Base-by-base conservation (phyloP, 2,113 vertebrate species). In the Agapornis roseicollis region DNA sequence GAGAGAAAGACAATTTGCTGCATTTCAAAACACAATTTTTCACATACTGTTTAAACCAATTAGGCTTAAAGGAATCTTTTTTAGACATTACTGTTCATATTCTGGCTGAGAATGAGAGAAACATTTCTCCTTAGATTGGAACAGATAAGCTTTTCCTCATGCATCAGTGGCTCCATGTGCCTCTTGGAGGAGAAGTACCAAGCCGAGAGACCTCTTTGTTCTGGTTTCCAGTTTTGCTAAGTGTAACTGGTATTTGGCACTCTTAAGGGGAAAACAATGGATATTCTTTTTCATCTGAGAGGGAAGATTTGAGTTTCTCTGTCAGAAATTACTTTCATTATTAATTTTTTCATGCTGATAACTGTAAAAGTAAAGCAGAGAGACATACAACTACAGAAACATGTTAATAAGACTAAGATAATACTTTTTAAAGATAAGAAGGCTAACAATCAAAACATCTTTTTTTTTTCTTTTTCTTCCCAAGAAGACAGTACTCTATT, bases 141-240 rank as follows among this genome's bases (percentile, higher is more conserved):
- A 39, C 44, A 93, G 79, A 96, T 88, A 85, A 88, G 55, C 58
- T 82, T 68, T 76, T 94, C 80, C 86, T 88, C 61, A 92, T 66
- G 77, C 88, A 80, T 80, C 88, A 77, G 71, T 68, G 88, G 85
- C 92, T 83, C 94, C 85, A 61, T 83, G 73, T 90, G 88, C 85
- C 66, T 92, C 84, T 93, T 91, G 90, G 52, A 95, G 88, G 74
- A 96, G 92, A 74, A 93, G 82, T 69, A 93, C 31, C 82, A 90
- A 93, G 72, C 69, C 4, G 0, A 94, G 92, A 94, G 76, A 90
- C 64, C 29, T 92, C 90, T 95, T 93, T 96, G 94, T 95, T 96
- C 92, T 93, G 60, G 50, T 55, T 97, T 90, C 90, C 83, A 95
- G 46, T 63, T 88, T 64, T 92, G 56, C 69, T 81, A 60, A 86